Evolutionary conservation across 2,888 invertebrate species (phyloP), one percentile per base, ranked within the genome.

Genomic region (Sminthurinus aureus): DNA sequence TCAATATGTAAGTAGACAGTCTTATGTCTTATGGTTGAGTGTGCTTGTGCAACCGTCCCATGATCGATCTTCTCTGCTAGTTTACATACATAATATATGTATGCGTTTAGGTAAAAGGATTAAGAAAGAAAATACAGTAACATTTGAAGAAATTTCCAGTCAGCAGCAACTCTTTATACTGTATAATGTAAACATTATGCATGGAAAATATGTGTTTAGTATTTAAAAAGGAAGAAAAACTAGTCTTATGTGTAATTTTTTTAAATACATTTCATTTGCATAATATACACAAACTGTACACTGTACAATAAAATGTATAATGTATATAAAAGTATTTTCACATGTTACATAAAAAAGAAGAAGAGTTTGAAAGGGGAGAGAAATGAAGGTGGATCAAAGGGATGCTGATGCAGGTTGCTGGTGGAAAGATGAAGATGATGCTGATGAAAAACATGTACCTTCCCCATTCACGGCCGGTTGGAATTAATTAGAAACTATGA

Each of bases 401-500:
- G 4, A 20, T 69, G 69, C 3, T 1, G 24, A 20, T 71, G 71
- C n/a, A 71, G 20, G 58, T 2, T n/a, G 71, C 20, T 18, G 71
- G 71, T 20, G 12, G 18, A 71, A 26, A 26, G 75, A 26, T 51
- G 15, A 50, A 51, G 26, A 26, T 26, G 74, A 26, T 38, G 38
- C 38, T 24, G 51, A 77, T 50, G 66, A 73, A 73, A 73, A 24
- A 38, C 67, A 51, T 64, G 64, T 79, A 50, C 74, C 74, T 85
- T 84, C 83, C 86, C 83, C 83, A 85, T 87, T 87, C 88, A 88
- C 87, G 87, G 88, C 86, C 87, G 88, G 87, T 83, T 84, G 80
- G 86, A 88, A 88, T 88, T 88, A 88, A 88, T 88, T 88, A 88
- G 87, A 88, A 86, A 86, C 86, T 85, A 85, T 84, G 83, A 85